Percentiles rank a stretch among this genome's conserved stretches.
Evolutionary conservation across 2,797 vertebrate species (phyloP).

Genomic region (Mergus octosetaceus): DNA sequence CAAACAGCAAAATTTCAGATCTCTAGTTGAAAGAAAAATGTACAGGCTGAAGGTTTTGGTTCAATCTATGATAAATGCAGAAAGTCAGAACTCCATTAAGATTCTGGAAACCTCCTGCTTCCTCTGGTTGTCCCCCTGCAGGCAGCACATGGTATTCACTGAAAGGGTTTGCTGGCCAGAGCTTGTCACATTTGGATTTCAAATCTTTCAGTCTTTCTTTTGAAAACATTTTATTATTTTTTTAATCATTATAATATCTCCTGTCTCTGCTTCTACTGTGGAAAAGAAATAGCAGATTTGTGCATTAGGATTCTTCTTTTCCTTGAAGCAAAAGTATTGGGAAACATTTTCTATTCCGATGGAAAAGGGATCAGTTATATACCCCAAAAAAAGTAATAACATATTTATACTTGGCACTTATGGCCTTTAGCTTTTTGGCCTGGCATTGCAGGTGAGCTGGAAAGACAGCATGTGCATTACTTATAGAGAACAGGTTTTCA

Average conservation of each 20-base stretch:
- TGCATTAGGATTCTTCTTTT: not conserved
- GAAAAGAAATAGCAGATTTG: not conserved
- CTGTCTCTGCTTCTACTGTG: not conserved
- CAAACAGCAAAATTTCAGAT: not conserved
- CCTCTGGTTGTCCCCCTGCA: not conserved
- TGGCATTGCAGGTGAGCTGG: not conserved
- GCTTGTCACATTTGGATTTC: not conserved
- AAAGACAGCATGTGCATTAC: not conserved
- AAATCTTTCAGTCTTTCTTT: not conserved
- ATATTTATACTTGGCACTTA: not conserved
- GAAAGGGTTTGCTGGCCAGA: not conserved
- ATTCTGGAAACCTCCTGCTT: not conserved
- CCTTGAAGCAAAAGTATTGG: not conserved
- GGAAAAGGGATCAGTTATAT: not conserved
- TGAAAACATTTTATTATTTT: not conserved
- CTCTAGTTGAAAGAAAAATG: not conserved
- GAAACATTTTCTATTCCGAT: not conserved
- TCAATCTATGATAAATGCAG: not conserved
- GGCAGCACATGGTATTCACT: not conserved
- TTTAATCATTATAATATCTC: not conserved
- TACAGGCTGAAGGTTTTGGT: not conserved
- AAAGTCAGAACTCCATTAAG: not conserved
- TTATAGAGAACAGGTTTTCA: not conserved
- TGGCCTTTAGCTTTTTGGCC: not conserved
- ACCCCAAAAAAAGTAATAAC: not conserved